Evolutionary conservation across 2,888 invertebrate species (phyloP).

Genomic region (Dorcus hopei): DNA sequence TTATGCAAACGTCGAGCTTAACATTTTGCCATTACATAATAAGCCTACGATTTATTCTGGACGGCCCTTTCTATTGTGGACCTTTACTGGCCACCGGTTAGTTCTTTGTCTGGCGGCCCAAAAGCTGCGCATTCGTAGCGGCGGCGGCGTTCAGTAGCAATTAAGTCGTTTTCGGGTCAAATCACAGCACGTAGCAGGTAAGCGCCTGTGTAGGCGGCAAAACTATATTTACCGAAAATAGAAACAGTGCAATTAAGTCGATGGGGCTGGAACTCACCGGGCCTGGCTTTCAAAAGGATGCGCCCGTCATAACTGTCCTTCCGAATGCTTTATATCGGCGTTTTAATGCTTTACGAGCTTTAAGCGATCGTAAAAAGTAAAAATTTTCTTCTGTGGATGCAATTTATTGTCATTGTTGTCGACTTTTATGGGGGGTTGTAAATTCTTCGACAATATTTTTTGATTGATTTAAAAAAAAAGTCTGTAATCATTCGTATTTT

Average conservation of each 20-base stretch:
- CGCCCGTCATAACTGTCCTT: slow-evolving; percentile 28
- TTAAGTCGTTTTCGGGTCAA: slow-evolving; percentile 4
- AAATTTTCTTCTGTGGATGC: slow-evolving; percentile 8
- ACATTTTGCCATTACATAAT: too few species aligned
- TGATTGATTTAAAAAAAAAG: too few species aligned
- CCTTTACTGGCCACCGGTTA: too few species aligned
- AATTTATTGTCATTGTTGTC: slow-evolving; percentile 13
- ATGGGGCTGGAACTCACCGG: slow-evolving; percentile 8
- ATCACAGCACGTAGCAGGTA: slow-evolving; percentile 19
- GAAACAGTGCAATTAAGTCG: slow-evolving; percentile 27
- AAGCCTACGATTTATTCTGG: too few species aligned
- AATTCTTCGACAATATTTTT: too few species aligned
- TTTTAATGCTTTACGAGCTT: slow-evolving; percentile 24
- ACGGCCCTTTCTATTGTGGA: too few species aligned
- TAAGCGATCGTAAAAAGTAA: slow-evolving; percentile 23
- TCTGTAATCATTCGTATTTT: too few species aligned
- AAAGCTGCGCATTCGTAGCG: too few species aligned
- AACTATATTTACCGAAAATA: slow-evolving; percentile 23
- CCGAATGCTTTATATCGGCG: slow-evolving; percentile 21
- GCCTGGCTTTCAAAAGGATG: slow-evolving; percentile 19
- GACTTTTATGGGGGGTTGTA: slow-evolving; percentile 1
- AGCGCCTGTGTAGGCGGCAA: slow-evolving; percentile 16
- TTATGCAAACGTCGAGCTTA: too few species aligned
- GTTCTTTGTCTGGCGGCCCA: too few species aligned
- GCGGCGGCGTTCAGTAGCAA: too few species aligned